These are phyloP conservation scores for Galerucella nymphaeae DNA, from an alignment of 2,888 invertebrate genomes.

Conservation along the genomic window DNA sequence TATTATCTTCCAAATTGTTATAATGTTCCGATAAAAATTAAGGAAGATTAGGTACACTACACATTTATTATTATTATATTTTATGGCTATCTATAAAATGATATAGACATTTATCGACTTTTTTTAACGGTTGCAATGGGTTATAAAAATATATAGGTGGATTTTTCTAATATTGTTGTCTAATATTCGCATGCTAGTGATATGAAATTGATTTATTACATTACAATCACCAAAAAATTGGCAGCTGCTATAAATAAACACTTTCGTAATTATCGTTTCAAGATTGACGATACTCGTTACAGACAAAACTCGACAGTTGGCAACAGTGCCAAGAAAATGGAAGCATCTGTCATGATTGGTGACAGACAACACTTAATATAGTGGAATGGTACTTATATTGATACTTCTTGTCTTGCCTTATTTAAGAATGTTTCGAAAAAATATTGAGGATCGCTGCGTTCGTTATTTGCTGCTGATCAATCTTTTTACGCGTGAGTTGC, in stretches of 20 bases:
- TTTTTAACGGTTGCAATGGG: conserved; percentile 1
- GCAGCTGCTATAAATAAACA: neutral
- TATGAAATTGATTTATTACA: neutral
- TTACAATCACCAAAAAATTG: neutral
- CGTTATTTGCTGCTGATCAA: too few species aligned
- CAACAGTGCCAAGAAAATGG: too few species aligned
- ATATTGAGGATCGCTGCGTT: too few species aligned
- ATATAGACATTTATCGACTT: conserved; percentile 1
- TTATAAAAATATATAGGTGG: neutral
- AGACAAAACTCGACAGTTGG: too few species aligned
- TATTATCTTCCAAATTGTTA: neutral
- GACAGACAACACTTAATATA: too few species aligned
- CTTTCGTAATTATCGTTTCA: neutral
- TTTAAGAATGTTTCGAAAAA: too few species aligned
- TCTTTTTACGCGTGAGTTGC: too few species aligned
- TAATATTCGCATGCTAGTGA: neutral
- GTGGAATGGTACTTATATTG: too few species aligned
- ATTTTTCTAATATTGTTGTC: neutral
- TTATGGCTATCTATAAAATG: neutral
- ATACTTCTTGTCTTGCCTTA: too few species aligned
- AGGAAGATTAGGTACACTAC: neutral
- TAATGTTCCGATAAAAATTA: neutral
- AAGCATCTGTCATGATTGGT: too few species aligned
- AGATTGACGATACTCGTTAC: too few species aligned
- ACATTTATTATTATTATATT: conserved; percentile 5